A percentile compares a stretch with the other conserved stretches of the same genome.
These are phyloP conservation scores for Gephyroberyx darwinii DNA, from an alignment of 2,797 vertebrate genomes.

Conservation along the genomic window DNA sequence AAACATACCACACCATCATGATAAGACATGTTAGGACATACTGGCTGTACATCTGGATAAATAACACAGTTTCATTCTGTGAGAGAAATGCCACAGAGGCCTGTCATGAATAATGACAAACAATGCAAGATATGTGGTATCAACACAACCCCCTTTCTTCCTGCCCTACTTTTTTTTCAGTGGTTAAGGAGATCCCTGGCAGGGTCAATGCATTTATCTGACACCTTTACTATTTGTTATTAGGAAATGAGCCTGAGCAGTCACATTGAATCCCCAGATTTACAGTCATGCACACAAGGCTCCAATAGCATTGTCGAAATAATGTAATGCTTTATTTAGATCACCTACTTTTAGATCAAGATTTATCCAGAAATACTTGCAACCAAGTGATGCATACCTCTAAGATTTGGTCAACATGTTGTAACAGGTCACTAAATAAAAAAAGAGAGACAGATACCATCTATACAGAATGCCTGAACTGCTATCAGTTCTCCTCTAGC, in stretches of 20 bases:
- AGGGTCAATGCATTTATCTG: no score
- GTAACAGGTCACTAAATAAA: slow-evolving; percentile 21
- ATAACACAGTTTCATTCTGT: not conserved
- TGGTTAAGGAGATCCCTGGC: no score
- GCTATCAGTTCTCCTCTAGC: not conserved
- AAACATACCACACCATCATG: not conserved
- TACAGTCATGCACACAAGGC: not conserved
- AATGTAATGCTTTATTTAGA: not conserved
- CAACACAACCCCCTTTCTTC: not conserved
- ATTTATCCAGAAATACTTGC: slow-evolving; percentile 7
- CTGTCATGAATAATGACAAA: no score
- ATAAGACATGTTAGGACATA: not conserved
- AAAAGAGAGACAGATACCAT: slow-evolving; percentile 21
- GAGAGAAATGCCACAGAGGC: not conserved
- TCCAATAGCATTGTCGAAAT: not conserved
- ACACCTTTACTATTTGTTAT: no score
- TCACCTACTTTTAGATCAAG: not conserved
- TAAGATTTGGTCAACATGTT: slow-evolving; percentile 27
- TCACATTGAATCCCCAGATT: not conserved
- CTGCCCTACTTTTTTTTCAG: not conserved
- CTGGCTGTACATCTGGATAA: not conserved
- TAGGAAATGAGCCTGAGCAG: not conserved
- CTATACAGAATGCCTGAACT: not conserved
- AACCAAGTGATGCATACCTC: slow-evolving; percentile 2
- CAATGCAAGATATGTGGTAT: not conserved